A percentile compares a stretch with the other conserved stretches of the same genome.
Conservation (phyloP, 2,797 vertebrate genomes). For the Malurus splendens region DNA sequence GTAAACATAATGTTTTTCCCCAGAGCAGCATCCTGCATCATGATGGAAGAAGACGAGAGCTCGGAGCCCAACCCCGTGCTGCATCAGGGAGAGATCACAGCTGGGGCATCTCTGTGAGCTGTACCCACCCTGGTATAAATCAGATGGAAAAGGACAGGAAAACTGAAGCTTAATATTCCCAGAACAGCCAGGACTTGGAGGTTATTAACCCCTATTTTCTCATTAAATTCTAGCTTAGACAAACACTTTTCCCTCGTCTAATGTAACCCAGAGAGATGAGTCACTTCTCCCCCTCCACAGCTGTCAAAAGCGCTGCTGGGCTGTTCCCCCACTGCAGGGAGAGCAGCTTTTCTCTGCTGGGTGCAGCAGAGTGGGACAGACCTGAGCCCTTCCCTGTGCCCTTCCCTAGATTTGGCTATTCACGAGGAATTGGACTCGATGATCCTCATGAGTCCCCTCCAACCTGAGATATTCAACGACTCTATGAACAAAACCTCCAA, state of each 20-base stretch:
- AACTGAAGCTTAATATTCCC: background rate
- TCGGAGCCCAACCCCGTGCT: background rate
- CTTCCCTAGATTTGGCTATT: background rate
- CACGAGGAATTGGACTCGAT: background rate
- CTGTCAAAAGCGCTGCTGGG: background rate
- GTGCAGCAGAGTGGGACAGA: background rate
- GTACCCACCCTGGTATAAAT: background rate
- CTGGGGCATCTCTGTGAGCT: background rate
- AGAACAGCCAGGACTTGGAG: background rate
- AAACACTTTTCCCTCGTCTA: background rate
- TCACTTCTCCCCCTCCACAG: background rate
- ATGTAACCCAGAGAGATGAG: background rate
- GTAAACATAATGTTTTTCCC: background rate
- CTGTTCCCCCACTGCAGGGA: background rate
- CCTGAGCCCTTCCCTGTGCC: background rate
- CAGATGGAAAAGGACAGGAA: background rate
- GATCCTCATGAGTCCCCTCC: background rate
- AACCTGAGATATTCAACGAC: background rate
- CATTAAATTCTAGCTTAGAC: conserved; percentile 16
- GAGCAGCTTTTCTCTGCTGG: background rate
- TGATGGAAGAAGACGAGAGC: background rate
- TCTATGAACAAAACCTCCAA: background rate
- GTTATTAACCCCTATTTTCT: conserved; percentile 21
- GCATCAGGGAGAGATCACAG: background rate
- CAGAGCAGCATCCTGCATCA: background rate